phyloP scores from a whole-genome alignment of 1,140 invertebrate species.

The Penaeus vannamei region DNA sequence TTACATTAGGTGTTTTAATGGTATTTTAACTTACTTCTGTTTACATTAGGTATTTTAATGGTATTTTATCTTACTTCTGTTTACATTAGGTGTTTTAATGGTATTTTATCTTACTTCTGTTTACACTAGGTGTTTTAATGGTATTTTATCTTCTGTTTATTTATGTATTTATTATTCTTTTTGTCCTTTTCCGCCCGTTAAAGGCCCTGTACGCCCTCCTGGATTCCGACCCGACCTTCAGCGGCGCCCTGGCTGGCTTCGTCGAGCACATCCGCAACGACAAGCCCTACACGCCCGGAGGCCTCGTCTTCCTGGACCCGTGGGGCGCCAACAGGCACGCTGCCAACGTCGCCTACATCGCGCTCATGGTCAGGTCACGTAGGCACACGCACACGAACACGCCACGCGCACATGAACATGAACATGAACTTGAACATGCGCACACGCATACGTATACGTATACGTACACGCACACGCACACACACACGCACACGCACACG shows the following conservation, averaged over 20 bases:
- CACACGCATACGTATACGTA: too few species aligned
- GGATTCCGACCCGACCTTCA: conserved; percentile 42
- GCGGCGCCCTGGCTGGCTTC: conserved; percentile 34
- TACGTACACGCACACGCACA: too few species aligned
- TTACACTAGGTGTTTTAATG: neutral
- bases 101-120: neutral
- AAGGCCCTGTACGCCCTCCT: conserved; percentile 59
- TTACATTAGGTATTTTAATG: neutral
- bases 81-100: neutral
- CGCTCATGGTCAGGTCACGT: conserved; percentile 67
- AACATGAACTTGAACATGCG: too few species aligned
- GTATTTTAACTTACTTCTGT: neutral
- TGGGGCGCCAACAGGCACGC: conserved; percentile 77
- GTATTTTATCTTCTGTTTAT: neutral
- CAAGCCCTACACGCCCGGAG: conserved; percentile 75
- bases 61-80: neutral
- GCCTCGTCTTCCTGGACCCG: conserved; percentile 76
- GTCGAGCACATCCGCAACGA: conserved; percentile 67
- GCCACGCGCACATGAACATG: neutral
- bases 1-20: neutral
- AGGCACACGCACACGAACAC: neutral
- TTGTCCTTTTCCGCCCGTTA: neutral
- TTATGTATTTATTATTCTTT: too few species aligned
- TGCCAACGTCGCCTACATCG: conserved; percentile 76
- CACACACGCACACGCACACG: too few species aligned